Percentiles rank a stretch among this genome's conserved stretches.
Conservation (phyloP, 2,113 vertebrate genomes). For the Talpa occidentalis region DNA sequence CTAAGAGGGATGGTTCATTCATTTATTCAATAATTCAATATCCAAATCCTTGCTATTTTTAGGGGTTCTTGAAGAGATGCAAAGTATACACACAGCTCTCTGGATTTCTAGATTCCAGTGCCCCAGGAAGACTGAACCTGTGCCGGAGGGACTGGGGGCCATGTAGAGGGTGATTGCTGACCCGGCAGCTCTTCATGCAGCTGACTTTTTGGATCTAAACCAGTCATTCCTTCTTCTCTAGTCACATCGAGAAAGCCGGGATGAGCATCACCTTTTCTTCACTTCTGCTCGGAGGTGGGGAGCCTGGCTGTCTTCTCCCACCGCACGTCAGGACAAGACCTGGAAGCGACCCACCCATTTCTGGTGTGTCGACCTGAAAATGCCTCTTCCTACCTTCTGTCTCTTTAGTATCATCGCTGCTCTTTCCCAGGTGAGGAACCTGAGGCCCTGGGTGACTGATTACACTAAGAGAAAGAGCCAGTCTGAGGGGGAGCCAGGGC, state of each 20-base stretch:
- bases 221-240: not conserved
- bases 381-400: fast-evolving
- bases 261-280: not conserved
- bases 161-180: fast-evolving
- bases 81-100: not conserved
- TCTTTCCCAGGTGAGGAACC: not conserved
- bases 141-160: not conserved
- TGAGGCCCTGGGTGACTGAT: not conserved
- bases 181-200: not conserved
- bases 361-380: not conserved
- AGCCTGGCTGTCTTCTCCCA: not conserved
- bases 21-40: not conserved
- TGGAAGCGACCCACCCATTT: not conserved
- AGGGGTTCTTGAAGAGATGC: not conserved
- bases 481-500: not conserved
- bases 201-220: not conserved
- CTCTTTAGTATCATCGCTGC: not conserved
- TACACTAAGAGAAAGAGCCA: not conserved
- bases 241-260: not conserved
- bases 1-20: not conserved
- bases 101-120: fast-evolving
- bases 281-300: not conserved
- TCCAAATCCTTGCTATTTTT: not conserved
- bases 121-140: fast-evolving
- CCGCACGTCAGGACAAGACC: not conserved